Conservation (phyloP, 2,797 vertebrate species). For the Enteromius trimaculatus region DNA sequence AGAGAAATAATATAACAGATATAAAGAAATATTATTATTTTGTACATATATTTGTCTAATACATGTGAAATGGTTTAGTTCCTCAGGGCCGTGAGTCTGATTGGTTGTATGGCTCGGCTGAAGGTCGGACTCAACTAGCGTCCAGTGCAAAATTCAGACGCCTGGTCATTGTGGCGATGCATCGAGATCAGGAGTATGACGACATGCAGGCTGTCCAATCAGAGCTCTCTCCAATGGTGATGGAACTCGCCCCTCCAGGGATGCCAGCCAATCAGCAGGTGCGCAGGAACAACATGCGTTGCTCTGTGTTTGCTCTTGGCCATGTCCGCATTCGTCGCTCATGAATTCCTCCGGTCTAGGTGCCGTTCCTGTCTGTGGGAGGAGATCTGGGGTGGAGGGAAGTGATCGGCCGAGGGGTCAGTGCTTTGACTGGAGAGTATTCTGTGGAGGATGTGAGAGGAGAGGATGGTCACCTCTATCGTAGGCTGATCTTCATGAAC, state of each 20-base stretch:
- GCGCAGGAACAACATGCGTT: slow-evolving; percentile 20
- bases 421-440: slow-evolving; percentile 87
- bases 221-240: slow-evolving; percentile 90
- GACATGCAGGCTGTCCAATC: slow-evolving; percentile 91
- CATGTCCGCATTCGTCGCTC: background rate
- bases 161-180: slow-evolving; percentile 87
- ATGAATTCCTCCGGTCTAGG: slow-evolving; percentile 73
- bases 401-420: slow-evolving; percentile 79
- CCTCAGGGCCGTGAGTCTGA: slow-evolving; percentile 94
- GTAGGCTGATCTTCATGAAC: slow-evolving; percentile 89
- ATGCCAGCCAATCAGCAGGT: slow-evolving; percentile 92
- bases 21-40: too few species aligned
- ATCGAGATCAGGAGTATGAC: slow-evolving; percentile 90
- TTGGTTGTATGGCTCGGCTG: slow-evolving; percentile 91
- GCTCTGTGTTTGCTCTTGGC: background rate
- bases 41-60: too few species aligned
- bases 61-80: slow-evolving; percentile 72
- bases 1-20: too few species aligned
- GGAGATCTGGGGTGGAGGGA: slow-evolving; percentile 90
- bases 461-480: slow-evolving; percentile 83
- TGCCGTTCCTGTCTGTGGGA: slow-evolving; percentile 93
- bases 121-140: slow-evolving; percentile 88
- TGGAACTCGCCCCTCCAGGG: slow-evolving; percentile 89
- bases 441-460: slow-evolving; percentile 92
- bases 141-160: slow-evolving; percentile 87